Evolutionary conservation across 2,113 vertebrate species (phyloP).

Genomic region (Montifringilla adamsi): DNA sequence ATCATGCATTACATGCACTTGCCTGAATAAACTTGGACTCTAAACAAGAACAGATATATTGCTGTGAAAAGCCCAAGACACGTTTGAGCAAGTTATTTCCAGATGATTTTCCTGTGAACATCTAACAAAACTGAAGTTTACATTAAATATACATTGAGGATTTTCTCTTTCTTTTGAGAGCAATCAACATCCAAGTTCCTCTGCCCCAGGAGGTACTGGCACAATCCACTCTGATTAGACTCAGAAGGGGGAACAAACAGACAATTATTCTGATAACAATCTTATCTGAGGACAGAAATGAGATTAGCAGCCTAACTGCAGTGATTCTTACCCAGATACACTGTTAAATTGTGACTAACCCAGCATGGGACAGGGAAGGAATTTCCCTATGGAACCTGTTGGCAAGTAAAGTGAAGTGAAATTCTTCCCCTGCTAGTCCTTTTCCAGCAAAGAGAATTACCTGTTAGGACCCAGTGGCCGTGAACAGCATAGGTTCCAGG

Average conservation of each 20-base stretch:
- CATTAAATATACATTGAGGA: neutral
- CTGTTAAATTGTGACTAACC: neutral
- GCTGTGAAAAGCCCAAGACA: neutral
- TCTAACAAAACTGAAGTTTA: constrained; percentile 37
- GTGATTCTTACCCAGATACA: neutral
- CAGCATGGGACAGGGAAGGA: neutral
- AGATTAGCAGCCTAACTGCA: neutral
- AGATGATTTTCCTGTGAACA: neutral
- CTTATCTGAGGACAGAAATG: constrained; percentile 43
- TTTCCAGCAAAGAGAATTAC: neutral
- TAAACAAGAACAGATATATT: neutral
- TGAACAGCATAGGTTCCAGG: neutral
- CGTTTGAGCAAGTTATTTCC: neutral
- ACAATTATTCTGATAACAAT: constrained; percentile 40
- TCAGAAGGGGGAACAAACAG: constrained; percentile 20
- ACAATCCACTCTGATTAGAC: constrained; percentile 32
- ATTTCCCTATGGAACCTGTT: neutral
- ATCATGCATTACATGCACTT: neutral
- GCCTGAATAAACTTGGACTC: neutral
- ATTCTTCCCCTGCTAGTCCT: neutral
- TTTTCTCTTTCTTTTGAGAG: constrained; percentile 22
- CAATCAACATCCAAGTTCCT: constrained; percentile 5
- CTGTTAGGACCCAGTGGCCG: neutral
- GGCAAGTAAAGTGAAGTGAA: neutral
- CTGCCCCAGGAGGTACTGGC: constrained; percentile 18